Percentiles rank a stretch among this genome's conserved stretches.
Evolutionary conservation across 1,140 invertebrate genomes (phyloP).

Genomic region (Neodiprion pinetum): DNA sequence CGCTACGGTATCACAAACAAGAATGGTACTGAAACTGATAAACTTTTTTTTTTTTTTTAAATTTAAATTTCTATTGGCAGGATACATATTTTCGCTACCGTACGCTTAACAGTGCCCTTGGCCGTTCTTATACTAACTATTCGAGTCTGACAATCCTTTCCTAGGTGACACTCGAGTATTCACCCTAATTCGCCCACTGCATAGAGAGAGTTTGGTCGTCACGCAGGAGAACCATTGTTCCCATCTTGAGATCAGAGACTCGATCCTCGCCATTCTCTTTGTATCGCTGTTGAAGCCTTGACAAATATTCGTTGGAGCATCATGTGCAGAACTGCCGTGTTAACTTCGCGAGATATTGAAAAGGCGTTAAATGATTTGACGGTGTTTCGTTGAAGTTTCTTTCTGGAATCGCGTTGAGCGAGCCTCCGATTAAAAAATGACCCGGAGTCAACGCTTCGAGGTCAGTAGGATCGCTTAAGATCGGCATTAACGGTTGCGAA

Average conservation of each 20-base stretch:
- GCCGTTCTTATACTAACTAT: slow-evolving; percentile 37
- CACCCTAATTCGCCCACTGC: slow-evolving; percentile 34
- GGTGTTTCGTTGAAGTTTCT: slow-evolving; percentile 22
- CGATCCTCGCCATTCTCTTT: slow-evolving; percentile 26
- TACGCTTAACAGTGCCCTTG: slow-evolving; percentile 33
- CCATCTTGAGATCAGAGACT: slow-evolving; percentile 30
- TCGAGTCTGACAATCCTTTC: slow-evolving; percentile 24
- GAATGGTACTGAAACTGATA: background rate
- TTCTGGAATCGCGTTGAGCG: slow-evolving; percentile 28
- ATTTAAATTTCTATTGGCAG: slow-evolving; percentile 24
- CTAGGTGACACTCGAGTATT: slow-evolving; percentile 27
- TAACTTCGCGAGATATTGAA: slow-evolving; percentile 23
- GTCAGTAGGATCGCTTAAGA: slow-evolving; percentile 28
- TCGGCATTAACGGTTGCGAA: slow-evolving; percentile 22
- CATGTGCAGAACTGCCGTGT: slow-evolving; percentile 30
- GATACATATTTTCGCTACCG: slow-evolving; percentile 31
- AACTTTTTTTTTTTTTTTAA: no score
- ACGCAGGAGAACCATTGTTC: slow-evolving; percentile 41
- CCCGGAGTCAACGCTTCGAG: slow-evolving; percentile 23
- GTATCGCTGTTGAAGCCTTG: slow-evolving; percentile 18
- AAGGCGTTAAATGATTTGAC: slow-evolving; percentile 21
- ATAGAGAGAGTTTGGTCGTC: slow-evolving; percentile 28
- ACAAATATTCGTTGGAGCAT: slow-evolving; percentile 28
- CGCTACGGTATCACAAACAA: background rate
- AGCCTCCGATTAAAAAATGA: slow-evolving; percentile 30